Evolutionary conservation across 2,888 invertebrate genomes (phyloP).

Genomic region (Acleris sparsana): DNA sequence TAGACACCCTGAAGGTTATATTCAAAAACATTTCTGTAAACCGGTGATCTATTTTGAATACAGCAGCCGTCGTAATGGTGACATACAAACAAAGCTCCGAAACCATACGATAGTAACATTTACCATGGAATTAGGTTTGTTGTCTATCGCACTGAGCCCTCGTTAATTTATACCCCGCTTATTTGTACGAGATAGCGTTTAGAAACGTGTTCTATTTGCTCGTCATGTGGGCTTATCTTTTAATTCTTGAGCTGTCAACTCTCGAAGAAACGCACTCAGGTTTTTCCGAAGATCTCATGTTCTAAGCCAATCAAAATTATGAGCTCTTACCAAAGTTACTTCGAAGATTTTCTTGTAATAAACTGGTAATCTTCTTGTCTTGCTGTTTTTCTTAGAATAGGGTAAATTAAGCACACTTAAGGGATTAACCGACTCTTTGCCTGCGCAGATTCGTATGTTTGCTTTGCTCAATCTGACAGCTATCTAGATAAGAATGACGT

Average conservation of each 20-base stretch:
- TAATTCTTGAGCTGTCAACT: conserved; percentile 80
- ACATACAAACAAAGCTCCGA: conserved; percentile 62
- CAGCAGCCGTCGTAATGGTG: conserved; percentile 64
- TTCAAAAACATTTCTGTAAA: conserved; percentile 11
- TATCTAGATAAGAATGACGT: conserved; percentile 31
- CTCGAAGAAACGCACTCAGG: conserved; percentile 47
- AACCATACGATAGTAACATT: conserved; percentile 72
- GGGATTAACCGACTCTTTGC: conserved; percentile 24
- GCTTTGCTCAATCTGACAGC: conserved; percentile 33
- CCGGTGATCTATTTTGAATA: conserved; percentile 47
- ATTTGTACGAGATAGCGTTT: conserved; percentile 76
- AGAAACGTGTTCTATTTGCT: conserved; percentile 74
- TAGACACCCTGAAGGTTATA: conserved; percentile 4
- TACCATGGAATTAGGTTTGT: conserved; percentile 71
- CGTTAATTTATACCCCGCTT: conserved; percentile 77
- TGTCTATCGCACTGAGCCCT: conserved; percentile 73
- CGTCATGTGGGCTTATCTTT: conserved; percentile 77
- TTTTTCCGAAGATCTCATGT: conserved; percentile 51
- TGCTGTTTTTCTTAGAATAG: conserved; percentile 12
- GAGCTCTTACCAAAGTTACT: conserved; percentile 8
- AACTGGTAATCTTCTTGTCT: conserved; percentile 21
- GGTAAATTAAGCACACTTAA: conserved; percentile 28
- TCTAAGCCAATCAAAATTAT: conserved; percentile 15
- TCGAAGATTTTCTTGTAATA: conserved; percentile 6
- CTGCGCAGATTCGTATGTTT: conserved; percentile 30